These are phyloP conservation scores for Hipposideros armiger DNA, from an alignment of 2,113 vertebrate species.

Conservation along the genomic window DNA sequence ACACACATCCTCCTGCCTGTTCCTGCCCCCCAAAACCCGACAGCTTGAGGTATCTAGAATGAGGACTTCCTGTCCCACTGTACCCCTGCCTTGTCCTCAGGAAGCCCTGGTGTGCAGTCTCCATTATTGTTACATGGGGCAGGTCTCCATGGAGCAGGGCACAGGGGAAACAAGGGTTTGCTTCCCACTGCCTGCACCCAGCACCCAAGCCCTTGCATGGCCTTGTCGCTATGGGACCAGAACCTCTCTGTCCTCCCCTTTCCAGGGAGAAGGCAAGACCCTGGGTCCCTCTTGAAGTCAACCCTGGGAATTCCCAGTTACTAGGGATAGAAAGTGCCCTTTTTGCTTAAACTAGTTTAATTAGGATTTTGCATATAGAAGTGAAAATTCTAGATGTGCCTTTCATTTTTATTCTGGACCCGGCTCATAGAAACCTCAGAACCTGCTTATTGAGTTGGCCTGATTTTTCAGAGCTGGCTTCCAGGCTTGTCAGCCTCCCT, in stretches of 20 bases:
- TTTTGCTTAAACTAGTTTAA: background rate
- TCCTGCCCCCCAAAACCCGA: background rate
- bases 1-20: background rate
- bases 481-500: background rate
- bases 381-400: background rate
- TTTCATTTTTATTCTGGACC: background rate
- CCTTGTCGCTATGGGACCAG: background rate
- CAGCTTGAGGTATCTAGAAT: background rate
- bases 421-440: no score
- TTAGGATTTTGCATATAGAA: background rate
- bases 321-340: background rate
- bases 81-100: background rate
- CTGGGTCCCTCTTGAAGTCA: background rate
- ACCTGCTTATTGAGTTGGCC: background rate
- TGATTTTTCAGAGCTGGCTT: background rate
- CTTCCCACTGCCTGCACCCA: background rate
- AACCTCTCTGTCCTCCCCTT: background rate
- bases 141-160: background rate
- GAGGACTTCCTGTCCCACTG: background rate
- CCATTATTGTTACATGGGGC: background rate
- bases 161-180: background rate
- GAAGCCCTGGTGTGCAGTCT: background rate
- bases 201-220: background rate
- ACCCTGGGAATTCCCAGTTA: background rate
- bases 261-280: background rate